Evolutionary conservation across 2,888 invertebrate species (phyloP), one percentile per base, ranked within the genome.

Genomic region (Petrolisthes cinctipes): DNA sequence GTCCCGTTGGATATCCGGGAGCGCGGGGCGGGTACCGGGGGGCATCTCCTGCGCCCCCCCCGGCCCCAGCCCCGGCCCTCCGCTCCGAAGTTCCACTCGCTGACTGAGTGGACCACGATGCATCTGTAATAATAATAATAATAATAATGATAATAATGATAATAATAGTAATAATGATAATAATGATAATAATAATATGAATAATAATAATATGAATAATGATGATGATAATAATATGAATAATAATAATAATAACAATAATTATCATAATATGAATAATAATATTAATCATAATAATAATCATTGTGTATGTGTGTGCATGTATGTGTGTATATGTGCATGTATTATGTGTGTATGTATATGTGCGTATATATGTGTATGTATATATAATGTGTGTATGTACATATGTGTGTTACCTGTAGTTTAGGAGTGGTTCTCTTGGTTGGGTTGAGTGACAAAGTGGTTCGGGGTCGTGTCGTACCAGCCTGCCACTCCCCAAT

Each of bases 401-500:
- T n/a, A n/a, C n/a, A n/a, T n/a, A n/a, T n/a, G n/a, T n/a, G n/a
- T n/a, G 14, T 9, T 61, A 61, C 6, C 14, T 9, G 89, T 71
- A 87, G 86, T n/a, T 75, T 66, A 20, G 89, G 76, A 20, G 85
- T 88, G 92, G 95, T 95, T 88, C 95, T 92, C 92, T 96, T 95
- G 7, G 95, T 94, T 7, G 97, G 97, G 93, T 97, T 96, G 91
- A 98, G 94, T 78, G 96, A 97, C 92, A 97, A 96, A 94, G 95
- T 96, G 86, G 95, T 95, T 89, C 97, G 95, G n/a, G 95, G 94
- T 85, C 95, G 94, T 93, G 97, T 96, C 83, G 94, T 94, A 68
- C 97, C 96, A 91, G 95, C 94, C 88, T 97, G 94, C 98, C 98
- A 99, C 92, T 96, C 95, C 11, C 95, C 94, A 9, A 97, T 96